Evolutionary conservation across 2,888 invertebrate species (phyloP), one percentile per base, ranked within the genome.

Genomic region (Zygothrica quintamaculata): DNA sequence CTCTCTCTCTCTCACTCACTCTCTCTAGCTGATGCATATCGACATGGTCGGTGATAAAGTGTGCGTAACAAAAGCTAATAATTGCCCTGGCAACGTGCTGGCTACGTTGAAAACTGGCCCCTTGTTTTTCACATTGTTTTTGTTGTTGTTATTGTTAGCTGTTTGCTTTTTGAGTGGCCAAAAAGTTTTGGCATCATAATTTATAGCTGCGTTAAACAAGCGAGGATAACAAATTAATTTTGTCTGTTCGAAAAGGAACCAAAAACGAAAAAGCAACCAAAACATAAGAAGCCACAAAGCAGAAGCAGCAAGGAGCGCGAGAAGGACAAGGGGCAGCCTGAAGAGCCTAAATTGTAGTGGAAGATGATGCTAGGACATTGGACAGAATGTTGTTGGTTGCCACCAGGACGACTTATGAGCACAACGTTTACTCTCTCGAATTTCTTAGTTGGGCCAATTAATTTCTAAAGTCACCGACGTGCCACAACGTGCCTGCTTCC

Each of bases 151-250:
- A 47, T 53, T 46, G 52, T 52, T 67, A 47, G 53, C 33, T 74
- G 69, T 74, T 74, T 74, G 76, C 77, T 77, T 78, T 81, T 80
- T 81, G 78, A 80, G 80, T 82, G 80, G 80, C 80, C 85, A 69
- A 82, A 81, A 85, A 85, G 37, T 82, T 82, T 85, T 70, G 78
- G 82, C 75, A 78, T 87, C 84, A 87, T 84, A 87, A 84, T 87
- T 84, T 84, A 84, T 87, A 82, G 86, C 79, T 82, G 82, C 87
- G 82, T 87, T 82, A 79, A 85, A 85, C 84, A 76, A 84, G 79
- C 85, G 74, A 69, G 87, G 88, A 88, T 86, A 88, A 85, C 85
- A 86, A 88, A 88, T 88, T 85, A 85, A 88, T 88, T 88, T 87
- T 84, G 85, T 82, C 82, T 82, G 78, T 65, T 64, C 73, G 73